Evolutionary conservation across 2,113 vertebrate species (phyloP), one percentile per base, ranked within the genome.

Genomic region (Lasiurus cinereus): DNA sequence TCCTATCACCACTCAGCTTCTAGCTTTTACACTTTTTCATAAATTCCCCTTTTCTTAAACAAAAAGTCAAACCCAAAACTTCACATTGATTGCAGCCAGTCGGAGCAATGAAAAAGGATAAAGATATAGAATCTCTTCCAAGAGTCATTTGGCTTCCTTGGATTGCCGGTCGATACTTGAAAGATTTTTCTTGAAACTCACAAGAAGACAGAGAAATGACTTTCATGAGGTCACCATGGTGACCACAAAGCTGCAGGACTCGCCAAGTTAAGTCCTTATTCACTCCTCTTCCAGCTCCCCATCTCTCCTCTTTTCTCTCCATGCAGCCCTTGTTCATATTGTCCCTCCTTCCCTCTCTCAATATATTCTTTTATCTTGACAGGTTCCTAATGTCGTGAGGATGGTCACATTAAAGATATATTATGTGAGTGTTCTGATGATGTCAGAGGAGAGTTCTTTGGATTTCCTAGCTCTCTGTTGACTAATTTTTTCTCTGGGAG

Each of bases 401-500:
- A 73, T 52, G 15, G 33, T 91, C 27, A 64, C 67, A 52, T 72
- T 52, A 59, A n/a, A 88, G 91, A 84, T 83, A 72, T 52, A 67
- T 70, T 18, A 29, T 46, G 46, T 76, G 50, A 69, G 18, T 29
- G 8, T 50, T 88, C 59, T 73, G 76, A 83, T n/a, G 52, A 70
- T 36, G 15, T 94, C 82, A 54, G 27, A 78, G n/a, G 78, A 92
- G 76, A 27, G 16, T 62, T 69, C 27, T 43, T 54, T 50, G 67
- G 50, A 50, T 90, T 69, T 90, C 69, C 72, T 92, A 27, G 50
- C 69, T 90, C 83, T 74, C 31, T 33, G 18, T 39, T 95, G 70
- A 85, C 52, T 80, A 21, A 66, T 79, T 82, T 90, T 67, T 83
- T 96, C 88, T 83, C 24, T 64, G 31, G 56, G 62, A 76, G 22